These are phyloP conservation scores for Ailuropoda melanoleuca DNA, from an alignment of 2,113 vertebrate species.

Conservation along the genomic window DNA sequence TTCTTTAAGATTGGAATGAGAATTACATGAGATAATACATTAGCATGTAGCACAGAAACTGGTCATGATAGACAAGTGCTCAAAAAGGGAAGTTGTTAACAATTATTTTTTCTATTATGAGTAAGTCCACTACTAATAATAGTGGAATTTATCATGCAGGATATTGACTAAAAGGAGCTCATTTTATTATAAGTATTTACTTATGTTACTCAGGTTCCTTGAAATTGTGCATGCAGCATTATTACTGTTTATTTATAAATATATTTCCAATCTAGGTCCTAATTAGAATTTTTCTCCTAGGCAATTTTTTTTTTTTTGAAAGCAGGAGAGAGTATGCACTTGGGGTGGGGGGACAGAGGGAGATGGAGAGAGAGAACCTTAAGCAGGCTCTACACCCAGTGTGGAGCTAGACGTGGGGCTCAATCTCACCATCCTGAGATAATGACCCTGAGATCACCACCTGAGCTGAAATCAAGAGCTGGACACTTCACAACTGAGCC, in stretches of 20 bases:
- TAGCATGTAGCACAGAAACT: not conserved
- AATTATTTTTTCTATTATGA: constrained; percentile 37
- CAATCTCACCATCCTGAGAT: not conserved
- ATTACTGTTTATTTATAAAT: constrained; percentile 31
- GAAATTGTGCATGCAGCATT: not conserved
- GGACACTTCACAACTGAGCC: not conserved
- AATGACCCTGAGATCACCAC: not conserved
- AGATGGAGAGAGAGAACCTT: not conserved
- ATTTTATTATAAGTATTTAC: not conserved
- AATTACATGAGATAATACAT: not conserved
- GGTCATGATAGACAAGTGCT: not conserved
- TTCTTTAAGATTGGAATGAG: not conserved
- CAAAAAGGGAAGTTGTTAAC: not conserved
- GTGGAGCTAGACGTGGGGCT: not conserved
- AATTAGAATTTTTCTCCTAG: constrained; percentile 16
- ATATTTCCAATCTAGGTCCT: constrained; percentile 1
- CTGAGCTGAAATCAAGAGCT: not conserved
- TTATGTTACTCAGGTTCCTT: constrained; percentile 36
- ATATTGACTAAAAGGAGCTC: not conserved
- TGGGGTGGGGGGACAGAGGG: not conserved
- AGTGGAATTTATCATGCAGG: constrained; percentile 11
- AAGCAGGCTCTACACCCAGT: not conserved
- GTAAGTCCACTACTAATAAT: not conserved
- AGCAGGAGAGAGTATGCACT: not conserved
- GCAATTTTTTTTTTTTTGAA: not conserved